phyloP scores from a whole-genome alignment of 2,113 vertebrate genomes.

The Hydrolagus affinis region DNA sequence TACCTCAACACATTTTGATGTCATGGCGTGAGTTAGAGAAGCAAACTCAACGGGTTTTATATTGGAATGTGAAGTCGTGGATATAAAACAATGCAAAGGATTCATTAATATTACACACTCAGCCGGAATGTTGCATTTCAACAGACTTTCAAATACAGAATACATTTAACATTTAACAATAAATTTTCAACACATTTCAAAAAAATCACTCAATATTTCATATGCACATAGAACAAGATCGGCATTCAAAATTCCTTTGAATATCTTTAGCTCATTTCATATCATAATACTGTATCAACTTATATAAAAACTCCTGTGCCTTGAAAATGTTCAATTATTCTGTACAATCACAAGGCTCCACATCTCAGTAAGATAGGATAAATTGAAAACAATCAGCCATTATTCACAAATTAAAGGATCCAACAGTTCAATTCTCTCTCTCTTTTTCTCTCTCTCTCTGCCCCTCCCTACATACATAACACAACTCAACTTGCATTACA shows the following conservation, averaged over 20 bases:
- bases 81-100: not conserved
- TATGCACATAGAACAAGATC: not conserved
- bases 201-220: not conserved
- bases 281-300: too few species aligned
- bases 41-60: not conserved
- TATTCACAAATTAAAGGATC: not conserved
- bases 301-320: too few species aligned
- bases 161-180: not conserved
- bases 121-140: not conserved
- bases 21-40: not conserved
- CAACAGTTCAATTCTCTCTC: too few species aligned
- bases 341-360: too few species aligned
- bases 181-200: not conserved
- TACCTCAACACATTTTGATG: not conserved
- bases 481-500: not conserved
- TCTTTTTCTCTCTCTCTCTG: too few species aligned
- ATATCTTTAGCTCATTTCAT: too few species aligned
- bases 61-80: not conserved
- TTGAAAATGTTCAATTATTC: too few species aligned
- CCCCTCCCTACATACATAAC: not conserved
- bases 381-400: not conserved
- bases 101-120: not conserved
- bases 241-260: not conserved
- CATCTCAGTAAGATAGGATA: not conserved
- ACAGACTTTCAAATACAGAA: conserved; percentile 2